Base-by-base conservation (phyloP, 2,113 vertebrate species). In the Cranoglanis bouderius region DNA sequence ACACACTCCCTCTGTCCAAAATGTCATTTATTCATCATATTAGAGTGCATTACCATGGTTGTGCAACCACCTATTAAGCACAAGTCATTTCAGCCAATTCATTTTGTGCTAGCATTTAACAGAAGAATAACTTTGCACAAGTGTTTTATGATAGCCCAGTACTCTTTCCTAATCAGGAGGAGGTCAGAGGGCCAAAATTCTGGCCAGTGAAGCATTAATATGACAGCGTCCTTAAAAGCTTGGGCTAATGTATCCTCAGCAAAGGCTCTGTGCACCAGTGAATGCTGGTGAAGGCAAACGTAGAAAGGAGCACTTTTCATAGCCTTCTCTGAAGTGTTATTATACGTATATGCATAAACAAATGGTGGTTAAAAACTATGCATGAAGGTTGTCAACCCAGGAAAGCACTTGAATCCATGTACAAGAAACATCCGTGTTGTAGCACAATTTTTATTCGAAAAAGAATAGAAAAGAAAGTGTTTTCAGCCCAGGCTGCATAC, bases 171-270 rank as follows among this genome's bases (percentile, higher is more conserved):
- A 90, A 90, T 91, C 85, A 90, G 55, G 35, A 61, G 51, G 83
- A 90, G 85, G 91, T 89, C 89, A 83, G 67, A 40, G 49, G 85
- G 89, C 75, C 85, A 90, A 90, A 65, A 77, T 86, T 82, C 82
- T 77, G 77, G 35, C 53, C 70, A 55, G 13, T 19, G 82, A 57
- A 75, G 84, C 13, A 40, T 38, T 77, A 8, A 32, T 59, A 88
- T 63, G 40, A 85, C 67, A 77, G 57, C 61, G 75, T 90, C 65
- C 53, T 75, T 84, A 32, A 43, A 55, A 85, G 61, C 35, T 32
- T 84, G 18, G 74, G 61, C 63, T 72, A 67, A 85, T 82, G 87
- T 38, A 61, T 85, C 77, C 77, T 70, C 19, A 29, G 35, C 43
- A 85, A 63, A 32, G 53, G 6, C 81, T 82, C 67, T 55, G 49